Evolutionary conservation across 2,797 vertebrate species (phyloP), one percentile per base, ranked within the genome.

Genomic region (Thamnophis elegans): DNA sequence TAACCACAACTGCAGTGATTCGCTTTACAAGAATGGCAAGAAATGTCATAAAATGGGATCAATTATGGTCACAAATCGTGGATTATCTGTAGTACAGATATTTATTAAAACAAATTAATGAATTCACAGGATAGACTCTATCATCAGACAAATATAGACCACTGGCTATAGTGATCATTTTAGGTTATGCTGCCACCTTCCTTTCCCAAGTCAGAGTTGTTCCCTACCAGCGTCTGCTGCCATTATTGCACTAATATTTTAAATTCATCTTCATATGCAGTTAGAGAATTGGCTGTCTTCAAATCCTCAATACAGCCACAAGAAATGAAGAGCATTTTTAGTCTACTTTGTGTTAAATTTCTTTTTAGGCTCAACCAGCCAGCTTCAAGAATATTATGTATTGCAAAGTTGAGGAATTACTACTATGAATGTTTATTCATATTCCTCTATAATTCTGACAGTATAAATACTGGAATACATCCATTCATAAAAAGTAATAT

Each of bases 51-150:
- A 32, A 68, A 32, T 8, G 6, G 65, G 6, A 7, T 68, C n/a
- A 32, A 68, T 68, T 68, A 68, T 68, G 65, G 13, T 68, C 14
- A 68, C n/a, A 68, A 68, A 68, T 8, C 2, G 14, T 16, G n/a
- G n/a, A 32, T n/a, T 32, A 68, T 1, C 13, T 68, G 65, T 78
- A 42, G 36, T 78, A 78, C 7, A 4, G 32, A 78, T 10, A 18
- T 78, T 78, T 78, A 36, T 78, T 78, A 78, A 42, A 78, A 78
- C 78, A 42, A 78, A 78, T 42, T 42, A 42, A 78, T 54, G 90
- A 51, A 78, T 32, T 91, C 90, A 92, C 92, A 92, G 78, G 68
- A 86, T 5, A 94, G 82, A 87, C 89, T 51, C 14, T n/a, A 18
- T 28, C 47, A 28, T 36, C 54, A 62, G 18, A 85, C 20, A 54